These are phyloP conservation scores for Vultur gryphus DNA, from an alignment of 2,797 vertebrate species.

Conservation along the genomic window DNA sequence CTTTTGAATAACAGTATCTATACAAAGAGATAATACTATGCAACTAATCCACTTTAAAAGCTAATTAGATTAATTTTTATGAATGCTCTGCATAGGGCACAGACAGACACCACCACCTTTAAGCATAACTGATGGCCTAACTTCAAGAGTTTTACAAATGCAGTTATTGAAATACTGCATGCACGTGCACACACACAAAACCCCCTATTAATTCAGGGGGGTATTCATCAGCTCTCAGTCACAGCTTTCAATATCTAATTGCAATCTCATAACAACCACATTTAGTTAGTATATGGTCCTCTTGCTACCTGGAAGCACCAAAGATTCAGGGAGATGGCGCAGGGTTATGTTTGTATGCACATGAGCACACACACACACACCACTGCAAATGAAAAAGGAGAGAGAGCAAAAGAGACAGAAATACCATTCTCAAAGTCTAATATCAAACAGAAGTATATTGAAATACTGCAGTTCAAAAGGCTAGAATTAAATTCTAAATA, in stretches of 20 bases:
- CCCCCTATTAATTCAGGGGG: neutral
- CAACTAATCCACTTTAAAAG: neutral
- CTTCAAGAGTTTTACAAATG: neutral
- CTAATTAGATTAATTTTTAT: neutral
- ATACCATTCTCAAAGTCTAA: neutral
- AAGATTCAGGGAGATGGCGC: neutral
- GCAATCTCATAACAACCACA: neutral
- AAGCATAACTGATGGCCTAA: neutral
- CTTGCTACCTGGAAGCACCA: neutral
- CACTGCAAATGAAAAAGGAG: neutral
- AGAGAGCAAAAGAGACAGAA: neutral
- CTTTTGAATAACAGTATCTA: neutral
- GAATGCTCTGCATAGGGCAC: neutral
- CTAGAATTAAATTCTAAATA: neutral
- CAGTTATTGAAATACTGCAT: neutral
- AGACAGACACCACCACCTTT: neutral
- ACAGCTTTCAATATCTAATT: neutral
- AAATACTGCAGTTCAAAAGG: neutral
- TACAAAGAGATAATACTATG: neutral
- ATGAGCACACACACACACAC: neutral
- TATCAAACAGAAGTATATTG: neutral
- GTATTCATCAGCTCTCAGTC: neutral
- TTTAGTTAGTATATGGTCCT: neutral
- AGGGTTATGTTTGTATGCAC: fast-evolving
- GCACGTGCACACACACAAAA: no score